phyloP scores from a whole-genome alignment of 1,140 invertebrate species.

The Bemisia tabaci region DNA sequence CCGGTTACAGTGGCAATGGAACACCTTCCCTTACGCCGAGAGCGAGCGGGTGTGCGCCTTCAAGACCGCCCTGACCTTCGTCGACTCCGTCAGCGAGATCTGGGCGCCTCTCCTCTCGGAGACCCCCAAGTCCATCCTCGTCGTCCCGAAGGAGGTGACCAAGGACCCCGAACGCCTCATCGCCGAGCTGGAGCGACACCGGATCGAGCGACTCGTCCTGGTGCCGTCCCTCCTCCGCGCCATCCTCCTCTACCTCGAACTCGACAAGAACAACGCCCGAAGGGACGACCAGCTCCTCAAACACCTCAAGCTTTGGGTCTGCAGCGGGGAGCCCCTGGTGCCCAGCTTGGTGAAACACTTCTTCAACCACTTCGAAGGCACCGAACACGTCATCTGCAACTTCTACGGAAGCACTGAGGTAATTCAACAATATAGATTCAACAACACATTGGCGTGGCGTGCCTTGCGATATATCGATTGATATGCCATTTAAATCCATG shows the following conservation, averaged over 20 bases:
- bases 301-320: slow-evolving; percentile 58
- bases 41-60: slow-evolving; percentile 58
- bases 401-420: slow-evolving; percentile 84
- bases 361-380: slow-evolving; percentile 47
- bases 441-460: too few species aligned
- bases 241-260: slow-evolving; percentile 53
- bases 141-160: slow-evolving; percentile 52
- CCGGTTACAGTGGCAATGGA: slow-evolving; percentile 72
- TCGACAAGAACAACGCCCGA: not conserved
- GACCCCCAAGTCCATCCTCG: slow-evolving; percentile 37
- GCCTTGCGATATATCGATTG: too few species aligned
- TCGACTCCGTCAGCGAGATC: slow-evolving; percentile 73
- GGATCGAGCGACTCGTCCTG: slow-evolving; percentile 60
- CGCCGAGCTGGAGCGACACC: slow-evolving; percentile 46
- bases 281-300: slow-evolving; percentile 29
- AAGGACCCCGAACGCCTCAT: slow-evolving; percentile 60
- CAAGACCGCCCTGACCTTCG: slow-evolving; percentile 78
- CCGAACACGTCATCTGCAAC: slow-evolving; percentile 52
- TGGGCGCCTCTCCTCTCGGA: slow-evolving; percentile 68
- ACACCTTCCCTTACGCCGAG: slow-evolving; percentile 48
- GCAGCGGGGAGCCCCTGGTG: slow-evolving; percentile 62
- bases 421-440: too few species aligned
- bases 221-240: slow-evolving; percentile 69
- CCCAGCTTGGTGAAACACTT: slow-evolving; percentile 52
- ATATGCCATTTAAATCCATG: too few species aligned